These are phyloP conservation scores for Caranx melampygus DNA, from an alignment of 2,113 vertebrate genomes.

Conservation along the genomic window DNA sequence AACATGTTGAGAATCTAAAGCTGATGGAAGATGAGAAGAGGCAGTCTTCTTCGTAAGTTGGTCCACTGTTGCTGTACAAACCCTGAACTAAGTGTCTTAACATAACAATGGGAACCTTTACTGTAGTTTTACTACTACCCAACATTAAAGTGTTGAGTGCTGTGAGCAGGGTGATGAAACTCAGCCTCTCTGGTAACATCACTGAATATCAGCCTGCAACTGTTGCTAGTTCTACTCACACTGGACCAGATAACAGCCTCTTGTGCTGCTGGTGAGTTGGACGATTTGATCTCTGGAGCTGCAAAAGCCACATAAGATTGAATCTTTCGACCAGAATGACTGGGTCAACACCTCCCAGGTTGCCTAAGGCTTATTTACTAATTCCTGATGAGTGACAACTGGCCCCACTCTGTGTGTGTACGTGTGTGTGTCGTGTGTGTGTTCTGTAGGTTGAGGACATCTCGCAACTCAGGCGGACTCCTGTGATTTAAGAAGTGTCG, in stretches of 20 bases:
- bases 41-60: background rate
- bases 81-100: background rate
- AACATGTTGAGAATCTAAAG: background rate
- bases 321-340: slow-evolving; percentile 22
- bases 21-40: background rate
- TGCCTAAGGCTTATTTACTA: slow-evolving; percentile 7
- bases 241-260: background rate
- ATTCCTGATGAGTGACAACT: slow-evolving; percentile 23
- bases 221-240: background rate
- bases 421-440: slow-evolving; percentile 11
- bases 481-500: slow-evolving; percentile 57
- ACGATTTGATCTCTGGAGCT: slow-evolving; percentile 7
- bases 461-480: slow-evolving; percentile 54
- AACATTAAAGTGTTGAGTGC: background rate
- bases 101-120: background rate
- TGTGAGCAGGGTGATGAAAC: background rate
- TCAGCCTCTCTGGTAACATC: background rate
- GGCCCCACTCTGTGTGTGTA: background rate
- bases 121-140: background rate
- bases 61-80: background rate
- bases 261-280: background rate
- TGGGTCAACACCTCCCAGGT: slow-evolving; percentile 21
- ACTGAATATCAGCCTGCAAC: background rate
- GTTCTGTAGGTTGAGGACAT: slow-evolving; percentile 15
- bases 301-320: slow-evolving; percentile 31